phyloP scores from a whole-genome alignment of 2,113 vertebrate genomes.

The Hippoglossus stenolepis region DNA sequence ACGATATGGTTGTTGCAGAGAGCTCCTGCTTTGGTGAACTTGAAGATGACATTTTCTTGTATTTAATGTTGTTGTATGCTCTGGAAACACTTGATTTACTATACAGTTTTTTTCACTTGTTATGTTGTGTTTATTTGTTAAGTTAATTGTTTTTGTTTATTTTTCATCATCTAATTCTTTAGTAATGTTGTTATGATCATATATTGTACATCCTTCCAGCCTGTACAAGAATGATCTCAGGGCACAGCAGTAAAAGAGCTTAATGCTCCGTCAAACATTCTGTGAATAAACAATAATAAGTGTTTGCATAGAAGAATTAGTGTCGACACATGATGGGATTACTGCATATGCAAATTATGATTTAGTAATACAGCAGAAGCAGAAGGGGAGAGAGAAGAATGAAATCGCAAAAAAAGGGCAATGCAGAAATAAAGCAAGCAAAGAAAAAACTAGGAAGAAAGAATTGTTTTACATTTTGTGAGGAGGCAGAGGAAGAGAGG shows the following conservation, averaged over 20 bases:
- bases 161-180: background rate
- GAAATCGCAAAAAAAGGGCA: background rate
- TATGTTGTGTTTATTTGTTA: background rate
- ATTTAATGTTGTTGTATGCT: too few species aligned
- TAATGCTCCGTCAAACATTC: background rate
- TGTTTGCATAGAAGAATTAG: background rate
- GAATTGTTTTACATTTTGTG: conserved; percentile 6
- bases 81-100: background rate
- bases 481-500: conserved; percentile 1
- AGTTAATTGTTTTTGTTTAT: background rate
- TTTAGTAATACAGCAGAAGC: background rate
- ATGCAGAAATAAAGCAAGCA: background rate
- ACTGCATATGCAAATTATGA: background rate
- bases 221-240: background rate
- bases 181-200: background rate
- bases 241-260: background rate
- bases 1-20: too few species aligned
- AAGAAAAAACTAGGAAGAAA: background rate
- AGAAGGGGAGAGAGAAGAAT: background rate
- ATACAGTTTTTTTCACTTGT: background rate
- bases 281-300: background rate
- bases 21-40: too few species aligned
- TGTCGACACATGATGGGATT: background rate
- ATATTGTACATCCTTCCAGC: background rate
- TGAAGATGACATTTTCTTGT: too few species aligned